phyloP scores from a whole-genome alignment of 2,113 vertebrate species.

The Tychaedon coryphoeus region DNA sequence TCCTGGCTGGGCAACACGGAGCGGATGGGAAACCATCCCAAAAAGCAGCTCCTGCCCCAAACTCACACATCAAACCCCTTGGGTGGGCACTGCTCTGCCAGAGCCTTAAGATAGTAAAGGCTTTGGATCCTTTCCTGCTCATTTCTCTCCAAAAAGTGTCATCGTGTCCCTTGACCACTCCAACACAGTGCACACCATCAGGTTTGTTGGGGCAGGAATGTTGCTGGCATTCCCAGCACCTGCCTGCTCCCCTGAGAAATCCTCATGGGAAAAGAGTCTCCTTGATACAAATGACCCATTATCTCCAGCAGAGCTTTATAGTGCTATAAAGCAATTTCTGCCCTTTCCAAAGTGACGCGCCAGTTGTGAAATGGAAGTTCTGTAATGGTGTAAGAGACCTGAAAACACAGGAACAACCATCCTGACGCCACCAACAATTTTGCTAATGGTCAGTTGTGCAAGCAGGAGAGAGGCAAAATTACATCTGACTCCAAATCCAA shows the following conservation, averaged over 20 bases:
- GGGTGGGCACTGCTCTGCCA: neutral
- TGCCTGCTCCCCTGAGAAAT: neutral
- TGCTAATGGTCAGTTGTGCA: conserved; percentile 45
- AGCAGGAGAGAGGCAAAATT: neutral
- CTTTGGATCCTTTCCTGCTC: neutral
- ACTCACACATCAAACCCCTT: neutral
- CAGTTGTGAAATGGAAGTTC: neutral
- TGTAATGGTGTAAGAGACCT: neutral
- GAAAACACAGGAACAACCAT: neutral
- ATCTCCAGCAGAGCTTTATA: neutral
- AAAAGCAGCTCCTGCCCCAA: neutral
- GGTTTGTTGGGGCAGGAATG: rapidly evolving
- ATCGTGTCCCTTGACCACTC: neutral
- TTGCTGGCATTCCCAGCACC: neutral
- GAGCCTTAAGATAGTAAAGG: neutral
- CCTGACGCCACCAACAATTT: conserved; percentile 11
- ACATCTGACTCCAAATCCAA: neutral
- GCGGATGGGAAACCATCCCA: rapidly evolving
- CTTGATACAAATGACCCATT: neutral
- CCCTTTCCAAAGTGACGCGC: rapidly evolving
- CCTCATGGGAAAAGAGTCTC: neutral
- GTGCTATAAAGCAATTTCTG: neutral
- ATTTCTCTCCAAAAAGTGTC: neutral
- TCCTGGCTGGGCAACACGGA: neutral
- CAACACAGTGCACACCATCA: neutral